Conservation (phyloP, 2,797 vertebrate species). For the Rhincodon typus region DNA sequence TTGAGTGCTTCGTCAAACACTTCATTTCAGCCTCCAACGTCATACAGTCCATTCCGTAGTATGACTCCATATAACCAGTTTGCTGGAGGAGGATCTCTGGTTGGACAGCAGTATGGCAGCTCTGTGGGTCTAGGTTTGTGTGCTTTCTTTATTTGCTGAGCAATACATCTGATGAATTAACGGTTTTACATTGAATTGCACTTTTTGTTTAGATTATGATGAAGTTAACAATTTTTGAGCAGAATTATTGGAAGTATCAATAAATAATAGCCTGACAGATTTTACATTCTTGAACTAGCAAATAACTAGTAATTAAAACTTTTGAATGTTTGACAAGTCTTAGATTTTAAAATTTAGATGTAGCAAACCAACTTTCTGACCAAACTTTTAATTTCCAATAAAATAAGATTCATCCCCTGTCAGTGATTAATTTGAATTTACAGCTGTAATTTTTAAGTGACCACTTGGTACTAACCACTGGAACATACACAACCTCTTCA, state of each 20-base stretch:
- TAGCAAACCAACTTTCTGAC: background rate
- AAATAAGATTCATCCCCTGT: background rate
- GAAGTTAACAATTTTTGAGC: background rate
- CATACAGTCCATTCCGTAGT: constrained; percentile 76
- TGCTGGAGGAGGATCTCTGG: constrained; percentile 75
- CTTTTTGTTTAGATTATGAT: background rate
- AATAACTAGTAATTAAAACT: background rate
- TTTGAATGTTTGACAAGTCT: background rate
- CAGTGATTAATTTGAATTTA: background rate
- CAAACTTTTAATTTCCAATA: background rate
- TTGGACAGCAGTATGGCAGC: constrained; percentile 82
- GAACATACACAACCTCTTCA: no score
- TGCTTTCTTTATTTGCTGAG: background rate
- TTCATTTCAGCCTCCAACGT: constrained; percentile 69
- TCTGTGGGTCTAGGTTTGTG: constrained; percentile 81
- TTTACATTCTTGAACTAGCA: background rate
- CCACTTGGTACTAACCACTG: background rate
- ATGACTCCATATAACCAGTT: constrained; percentile 81
- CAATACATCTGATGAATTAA: background rate
- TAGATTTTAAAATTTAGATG: background rate
- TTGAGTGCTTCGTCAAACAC: constrained; percentile 67
- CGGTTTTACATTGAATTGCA: background rate
- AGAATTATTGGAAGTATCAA: background rate
- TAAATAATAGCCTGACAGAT: background rate
- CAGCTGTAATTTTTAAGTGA: background rate